These are phyloP conservation scores for Macropodus opercularis DNA, from an alignment of 2,797 vertebrate species.

Conservation along the genomic window DNA sequence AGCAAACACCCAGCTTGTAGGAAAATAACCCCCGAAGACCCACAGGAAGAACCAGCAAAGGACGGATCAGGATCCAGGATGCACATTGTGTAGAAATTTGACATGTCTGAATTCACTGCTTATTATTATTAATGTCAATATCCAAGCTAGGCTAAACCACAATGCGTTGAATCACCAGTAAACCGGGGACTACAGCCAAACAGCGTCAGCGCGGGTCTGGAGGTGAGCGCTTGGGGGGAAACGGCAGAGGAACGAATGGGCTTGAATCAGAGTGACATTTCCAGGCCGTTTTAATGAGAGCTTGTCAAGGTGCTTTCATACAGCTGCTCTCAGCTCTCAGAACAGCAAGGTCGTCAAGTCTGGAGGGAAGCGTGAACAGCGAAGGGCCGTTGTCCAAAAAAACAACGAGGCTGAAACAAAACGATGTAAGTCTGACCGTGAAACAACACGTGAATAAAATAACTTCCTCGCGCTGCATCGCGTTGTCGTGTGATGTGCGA, in stretches of 20 bases:
- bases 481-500: too few relatives aligned
- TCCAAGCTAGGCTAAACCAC: slow-evolving; percentile 2
- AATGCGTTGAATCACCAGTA: slow-evolving; percentile 20
- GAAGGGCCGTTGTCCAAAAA: slow-evolving; percentile 35
- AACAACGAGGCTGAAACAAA: too few relatives aligned
- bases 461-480: too few relatives aligned
- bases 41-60: background rate
- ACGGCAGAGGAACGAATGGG: slow-evolving; percentile 8
- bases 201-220: slow-evolving; percentile 6
- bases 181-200: slow-evolving; percentile 2
- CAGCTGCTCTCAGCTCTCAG: slow-evolving; percentile 47
- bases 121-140: too few relatives aligned
- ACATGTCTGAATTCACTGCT: too few relatives aligned
- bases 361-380: slow-evolving; percentile 24
- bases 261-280: slow-evolving; percentile 59
- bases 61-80: background rate
- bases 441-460: too few relatives aligned
- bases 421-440: too few relatives aligned
- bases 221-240: slow-evolving; percentile 4
- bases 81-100: too few relatives aligned
- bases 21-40: background rate
- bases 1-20: background rate
- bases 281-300: slow-evolving; percentile 40
- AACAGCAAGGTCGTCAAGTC: slow-evolving; percentile 45
- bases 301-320: slow-evolving; percentile 48